phyloP scores from a whole-genome alignment of 2,797 vertebrate species.

The Ptychadena robeensis region DNA sequence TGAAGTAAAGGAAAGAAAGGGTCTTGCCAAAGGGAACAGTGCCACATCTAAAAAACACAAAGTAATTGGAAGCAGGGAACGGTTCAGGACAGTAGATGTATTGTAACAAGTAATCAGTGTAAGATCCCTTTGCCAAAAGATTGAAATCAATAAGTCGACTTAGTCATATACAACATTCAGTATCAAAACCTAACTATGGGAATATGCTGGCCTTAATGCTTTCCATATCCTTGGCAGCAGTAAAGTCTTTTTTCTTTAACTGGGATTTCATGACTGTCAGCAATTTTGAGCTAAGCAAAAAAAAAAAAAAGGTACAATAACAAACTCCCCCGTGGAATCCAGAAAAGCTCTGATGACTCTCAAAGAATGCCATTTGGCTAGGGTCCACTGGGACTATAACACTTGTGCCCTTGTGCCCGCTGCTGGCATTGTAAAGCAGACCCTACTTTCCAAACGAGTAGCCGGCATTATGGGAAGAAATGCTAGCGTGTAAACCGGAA shows the following conservation, averaged over 20 bases:
- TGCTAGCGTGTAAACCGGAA: constrained; percentile 48
- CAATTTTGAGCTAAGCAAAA: constrained; percentile 53
- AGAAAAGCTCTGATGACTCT: constrained; percentile 35
- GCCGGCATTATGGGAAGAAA: constrained; percentile 56
- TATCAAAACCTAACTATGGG: neutral
- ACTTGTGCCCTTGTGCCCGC: constrained; percentile 54
- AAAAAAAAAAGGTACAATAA: constrained; percentile 36
- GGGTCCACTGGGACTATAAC: constrained; percentile 38
- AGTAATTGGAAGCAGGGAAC: constrained; percentile 25
- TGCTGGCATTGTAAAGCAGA: constrained; percentile 29
- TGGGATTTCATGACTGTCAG: constrained; percentile 21
- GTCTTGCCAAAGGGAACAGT: neutral
- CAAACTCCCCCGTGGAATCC: constrained; percentile 45
- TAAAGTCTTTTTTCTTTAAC: constrained; percentile 50
- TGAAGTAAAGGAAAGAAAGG: neutral
- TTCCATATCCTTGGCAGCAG: constrained; percentile 27
- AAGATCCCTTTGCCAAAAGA: constrained; percentile 19
- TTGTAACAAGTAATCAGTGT: constrained; percentile 33
- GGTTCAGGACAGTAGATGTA: constrained; percentile 15
- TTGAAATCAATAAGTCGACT: constrained; percentile 47
- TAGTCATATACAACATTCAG: constrained; percentile 2
- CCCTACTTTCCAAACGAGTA: constrained; percentile 21
- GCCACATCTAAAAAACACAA: neutral
- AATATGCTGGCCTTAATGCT: constrained; percentile 15
- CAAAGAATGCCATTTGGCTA: constrained; percentile 52